Conservation (phyloP, 2,113 vertebrate species). For the Hippocampus abdominalis region DNA sequence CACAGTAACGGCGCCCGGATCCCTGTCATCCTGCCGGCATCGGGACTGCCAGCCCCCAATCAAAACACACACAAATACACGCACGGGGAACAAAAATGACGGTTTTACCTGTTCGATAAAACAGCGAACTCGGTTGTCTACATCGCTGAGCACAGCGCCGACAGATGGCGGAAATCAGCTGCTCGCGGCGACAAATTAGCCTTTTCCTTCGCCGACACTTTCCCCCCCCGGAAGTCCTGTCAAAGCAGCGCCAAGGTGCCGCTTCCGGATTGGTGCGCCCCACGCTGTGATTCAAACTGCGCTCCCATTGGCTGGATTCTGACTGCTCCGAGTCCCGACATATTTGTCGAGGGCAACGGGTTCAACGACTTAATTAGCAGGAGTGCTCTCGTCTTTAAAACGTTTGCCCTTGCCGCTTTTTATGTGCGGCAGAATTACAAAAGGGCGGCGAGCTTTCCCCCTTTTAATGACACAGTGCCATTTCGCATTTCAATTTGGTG, state of each 20-base stretch:
- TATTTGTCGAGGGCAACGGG: slow-evolving; percentile 63
- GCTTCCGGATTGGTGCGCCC: slow-evolving; percentile 33
- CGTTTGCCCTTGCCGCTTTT: slow-evolving; percentile 50
- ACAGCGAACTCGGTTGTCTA: slow-evolving; percentile 36
- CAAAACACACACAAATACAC: not conserved
- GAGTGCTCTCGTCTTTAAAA: slow-evolving; percentile 56
- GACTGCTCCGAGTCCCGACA: slow-evolving; percentile 21
- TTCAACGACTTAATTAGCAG: slow-evolving; percentile 66
- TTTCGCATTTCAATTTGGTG: slow-evolving; percentile 60
- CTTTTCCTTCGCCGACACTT: slow-evolving; percentile 6
- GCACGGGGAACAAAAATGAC: not conserved
- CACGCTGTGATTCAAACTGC: slow-evolving; percentile 19
- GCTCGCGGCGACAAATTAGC: slow-evolving; percentile 13
- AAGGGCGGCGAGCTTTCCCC: slow-evolving; percentile 31
- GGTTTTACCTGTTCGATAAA: slow-evolving; percentile 46
- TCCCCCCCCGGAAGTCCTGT: slow-evolving; percentile 16
- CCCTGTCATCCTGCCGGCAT: slow-evolving; percentile 56
- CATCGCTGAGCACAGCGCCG: slow-evolving; percentile 50
- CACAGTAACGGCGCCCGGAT: slow-evolving; percentile 66
- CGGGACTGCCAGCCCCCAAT: slow-evolving; percentile 22
- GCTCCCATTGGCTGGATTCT: slow-evolving; percentile 37
- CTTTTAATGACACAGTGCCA: slow-evolving; percentile 47
- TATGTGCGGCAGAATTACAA: slow-evolving; percentile 53
- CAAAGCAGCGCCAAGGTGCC: slow-evolving; percentile 32
- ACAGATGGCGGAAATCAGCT: slow-evolving; percentile 34